Percentiles rank a stretch among this genome's conserved stretches.
Evolutionary conservation across 2,888 invertebrate species (phyloP).

Genomic region (Oeneis ivallda): DNA sequence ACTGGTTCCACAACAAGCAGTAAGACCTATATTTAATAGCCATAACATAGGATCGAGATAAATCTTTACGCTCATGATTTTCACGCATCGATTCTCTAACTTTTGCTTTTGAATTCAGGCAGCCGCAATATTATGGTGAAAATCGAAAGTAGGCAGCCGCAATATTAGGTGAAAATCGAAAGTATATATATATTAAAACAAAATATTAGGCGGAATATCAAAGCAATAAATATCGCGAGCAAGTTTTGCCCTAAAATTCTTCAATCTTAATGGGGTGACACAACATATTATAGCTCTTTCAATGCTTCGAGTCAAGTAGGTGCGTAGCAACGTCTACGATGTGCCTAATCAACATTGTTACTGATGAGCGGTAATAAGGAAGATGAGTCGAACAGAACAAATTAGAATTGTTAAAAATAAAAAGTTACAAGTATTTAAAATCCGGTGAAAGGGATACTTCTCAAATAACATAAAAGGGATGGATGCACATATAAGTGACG

Average conservation of each 20-base stretch:
- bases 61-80: constrained; percentile 30
- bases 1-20: constrained; percentile 94
- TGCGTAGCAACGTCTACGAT: too few relatives aligned
- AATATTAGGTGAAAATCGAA: constrained; percentile 17
- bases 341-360: too few relatives aligned
- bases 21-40: constrained; percentile 69
- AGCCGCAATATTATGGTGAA: constrained; percentile 10
- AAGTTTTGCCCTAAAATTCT: background rate
- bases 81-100: constrained; percentile 29
- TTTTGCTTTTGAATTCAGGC: constrained; percentile 31
- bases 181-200: background rate
- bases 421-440: too few relatives aligned
- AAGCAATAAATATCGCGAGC: background rate
- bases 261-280: background rate
- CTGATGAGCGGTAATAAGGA: too few relatives aligned
- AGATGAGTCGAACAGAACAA: too few relatives aligned
- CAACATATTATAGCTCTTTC: background rate
- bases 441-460: too few relatives aligned
- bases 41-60: constrained; percentile 18
- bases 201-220: background rate
- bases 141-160: constrained; percentile 28
- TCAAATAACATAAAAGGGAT: too few relatives aligned
- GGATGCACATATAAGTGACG: too few relatives aligned
- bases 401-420: too few relatives aligned
- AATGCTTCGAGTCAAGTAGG: too few relatives aligned